Conservation (phyloP, 2,888 invertebrate species). For the Alentia gelatinosa region DNA sequence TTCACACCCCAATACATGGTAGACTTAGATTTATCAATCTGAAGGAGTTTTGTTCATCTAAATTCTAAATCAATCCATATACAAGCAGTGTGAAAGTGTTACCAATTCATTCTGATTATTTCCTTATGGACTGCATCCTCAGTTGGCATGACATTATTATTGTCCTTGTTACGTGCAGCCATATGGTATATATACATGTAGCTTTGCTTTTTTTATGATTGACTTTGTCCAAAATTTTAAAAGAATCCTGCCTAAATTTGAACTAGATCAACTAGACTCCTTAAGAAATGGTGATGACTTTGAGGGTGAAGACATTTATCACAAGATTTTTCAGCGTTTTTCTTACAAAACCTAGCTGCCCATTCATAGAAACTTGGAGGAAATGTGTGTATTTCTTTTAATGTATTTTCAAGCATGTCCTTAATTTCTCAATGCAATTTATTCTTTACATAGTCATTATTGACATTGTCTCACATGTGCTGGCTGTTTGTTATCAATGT, state of each 20-base stretch:
- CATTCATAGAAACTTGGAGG: background rate
- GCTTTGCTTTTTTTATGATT: background rate
- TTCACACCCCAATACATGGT: background rate
- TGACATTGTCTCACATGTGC: background rate
- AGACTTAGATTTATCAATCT: background rate
- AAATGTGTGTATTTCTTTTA: background rate
- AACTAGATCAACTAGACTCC: slow-evolving; percentile 36
- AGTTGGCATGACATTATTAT: background rate
- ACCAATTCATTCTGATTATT: background rate
- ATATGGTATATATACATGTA: background rate
- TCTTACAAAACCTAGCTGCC: background rate
- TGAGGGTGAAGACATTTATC: slow-evolving; percentile 32
- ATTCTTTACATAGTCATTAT: too few species aligned
- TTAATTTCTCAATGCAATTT: background rate
- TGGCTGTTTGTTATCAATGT: background rate
- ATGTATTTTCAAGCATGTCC: background rate
- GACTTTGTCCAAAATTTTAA: too few species aligned
- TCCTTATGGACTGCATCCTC: background rate
- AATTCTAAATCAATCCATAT: background rate
- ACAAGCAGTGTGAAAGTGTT: background rate
- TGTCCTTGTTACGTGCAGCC: background rate
- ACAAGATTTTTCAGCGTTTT: background rate
- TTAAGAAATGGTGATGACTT: slow-evolving; percentile 1
- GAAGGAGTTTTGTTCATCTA: background rate
- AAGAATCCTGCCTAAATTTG: background rate